These are phyloP conservation scores for Congeria kusceri DNA, from an alignment of 2,888 invertebrate species.

Conservation along the genomic window DNA sequence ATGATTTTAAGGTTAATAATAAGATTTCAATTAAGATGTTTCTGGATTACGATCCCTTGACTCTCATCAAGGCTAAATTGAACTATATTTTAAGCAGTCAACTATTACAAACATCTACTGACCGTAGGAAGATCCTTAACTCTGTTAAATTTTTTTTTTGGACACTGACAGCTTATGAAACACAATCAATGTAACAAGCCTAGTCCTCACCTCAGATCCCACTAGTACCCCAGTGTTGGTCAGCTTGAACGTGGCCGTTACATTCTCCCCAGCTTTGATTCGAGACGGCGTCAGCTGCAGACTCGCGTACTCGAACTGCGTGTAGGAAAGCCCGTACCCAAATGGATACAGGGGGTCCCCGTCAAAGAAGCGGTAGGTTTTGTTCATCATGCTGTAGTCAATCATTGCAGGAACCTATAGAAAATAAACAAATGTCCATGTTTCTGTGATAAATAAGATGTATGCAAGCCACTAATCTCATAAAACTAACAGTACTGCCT, in stretches of 20 bases:
- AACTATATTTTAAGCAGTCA: no score
- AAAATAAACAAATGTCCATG: not conserved
- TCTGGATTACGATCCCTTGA: no score
- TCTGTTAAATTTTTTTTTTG: not conserved
- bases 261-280: constrained; percentile 68
- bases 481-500: no score
- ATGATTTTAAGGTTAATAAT: no score
- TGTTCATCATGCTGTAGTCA: constrained; percentile 73
- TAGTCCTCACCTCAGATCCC: constrained; percentile 79
- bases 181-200: constrained; percentile 2
- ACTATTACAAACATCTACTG: no score
- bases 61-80: no score
- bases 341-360: constrained; percentile 78
- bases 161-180: not conserved
- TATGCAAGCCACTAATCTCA: no score
- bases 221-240: constrained; percentile 71
- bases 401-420: constrained; percentile 67
- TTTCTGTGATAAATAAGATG: no score
- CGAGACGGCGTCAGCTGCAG: constrained; percentile 46
- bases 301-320: constrained; percentile 62
- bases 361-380: constrained; percentile 77
- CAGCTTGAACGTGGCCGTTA: constrained; percentile 70
- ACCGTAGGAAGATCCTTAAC: no score
- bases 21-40: no score
- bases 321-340: constrained; percentile 77